These are phyloP conservation scores for Lepilemur ruficaudatus DNA, from an alignment of 2,797 vertebrate species.

Conservation along the genomic window DNA sequence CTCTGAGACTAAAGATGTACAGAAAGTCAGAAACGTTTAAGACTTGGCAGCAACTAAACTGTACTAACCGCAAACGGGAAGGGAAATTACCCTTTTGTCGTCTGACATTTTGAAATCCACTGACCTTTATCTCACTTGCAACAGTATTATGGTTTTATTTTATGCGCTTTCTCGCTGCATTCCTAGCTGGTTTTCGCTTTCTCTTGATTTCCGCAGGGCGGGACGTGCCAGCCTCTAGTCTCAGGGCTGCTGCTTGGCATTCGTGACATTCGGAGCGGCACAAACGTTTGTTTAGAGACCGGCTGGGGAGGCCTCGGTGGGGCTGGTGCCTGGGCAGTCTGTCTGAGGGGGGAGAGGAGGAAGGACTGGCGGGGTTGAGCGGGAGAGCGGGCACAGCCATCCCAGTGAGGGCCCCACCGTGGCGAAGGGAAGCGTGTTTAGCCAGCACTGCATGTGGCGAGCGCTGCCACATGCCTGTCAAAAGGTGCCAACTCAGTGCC, in stretches of 20 bases:
- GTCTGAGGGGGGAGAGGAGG: not conserved
- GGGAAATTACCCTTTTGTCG: slow-evolving; percentile 56
- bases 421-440: not conserved
- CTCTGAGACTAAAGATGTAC: not conserved
- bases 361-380: not conserved
- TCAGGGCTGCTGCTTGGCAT: not conserved
- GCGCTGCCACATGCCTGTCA: not conserved
- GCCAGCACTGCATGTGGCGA: not conserved
- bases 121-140: slow-evolving; percentile 67
- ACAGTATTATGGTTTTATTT: slow-evolving; percentile 67
- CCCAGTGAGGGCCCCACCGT: not conserved
- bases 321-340: rapidly evolving
- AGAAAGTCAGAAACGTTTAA: not conserved
- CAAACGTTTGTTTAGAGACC: not conserved
- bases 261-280: not conserved
- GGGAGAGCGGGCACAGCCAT: not conserved
- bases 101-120: slow-evolving; percentile 65
- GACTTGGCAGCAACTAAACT: slow-evolving; percentile 15
- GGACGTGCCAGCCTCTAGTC: not conserved
- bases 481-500: not conserved
- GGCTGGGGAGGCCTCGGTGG: rapidly evolving
- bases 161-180: not conserved
- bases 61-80: slow-evolving; percentile 14
- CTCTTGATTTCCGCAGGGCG: not conserved
- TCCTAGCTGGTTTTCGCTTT: slow-evolving; percentile 6